Evolutionary conservation across 1,140 invertebrate genomes (phyloP), one percentile per base, ranked within the genome.

Genomic region (Microplitis demolitor): DNA sequence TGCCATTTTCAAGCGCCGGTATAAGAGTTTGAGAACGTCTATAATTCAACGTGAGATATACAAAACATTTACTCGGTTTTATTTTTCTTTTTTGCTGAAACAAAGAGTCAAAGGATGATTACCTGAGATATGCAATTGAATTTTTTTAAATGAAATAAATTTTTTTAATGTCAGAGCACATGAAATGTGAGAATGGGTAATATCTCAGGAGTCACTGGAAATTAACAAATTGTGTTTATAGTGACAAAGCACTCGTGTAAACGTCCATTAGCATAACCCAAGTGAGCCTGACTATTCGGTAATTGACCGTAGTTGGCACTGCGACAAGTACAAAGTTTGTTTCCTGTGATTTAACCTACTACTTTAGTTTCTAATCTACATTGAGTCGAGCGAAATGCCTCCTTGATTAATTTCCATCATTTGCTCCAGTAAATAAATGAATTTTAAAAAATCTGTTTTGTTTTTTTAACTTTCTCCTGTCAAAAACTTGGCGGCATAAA

Each of bases 281-380:
- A 63, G 13, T 63, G 61, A 63, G 61, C 34, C 35, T 37, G 61
- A 63, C 61, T 37, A 63, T 63, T 63, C n/a, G 34, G 61, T 63
- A 63, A 63, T 63, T 63, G 61, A 63, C 61, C 61, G 34, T 13
- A 35, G 61, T 63, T 63, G 61, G 61, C 35, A 37, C 33, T n/a
- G 13, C 33, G 61, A 63, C 61, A 63, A 63, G 34, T n/a, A 39
- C 61, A 33, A 60, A 60, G 16, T 63, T 63, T 39, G 2, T 13
- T 1, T 37, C 9, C 13, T 63, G 34, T 63, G n/a, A 63, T 63
- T 63, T 63, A 16, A 1, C 6, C 5, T 5, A 5, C 9, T 34
- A 11, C 58, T 60, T 34, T 34, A 6, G 24, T 24, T 33, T 13
- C 24, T 60, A 14, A 60, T 11, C 9, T 8, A 31, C 31, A n/a